Evolutionary conservation across 1,140 invertebrate genomes (phyloP), one percentile per base, ranked within the genome.

Genomic region (Mesaphorura yosii): DNA sequence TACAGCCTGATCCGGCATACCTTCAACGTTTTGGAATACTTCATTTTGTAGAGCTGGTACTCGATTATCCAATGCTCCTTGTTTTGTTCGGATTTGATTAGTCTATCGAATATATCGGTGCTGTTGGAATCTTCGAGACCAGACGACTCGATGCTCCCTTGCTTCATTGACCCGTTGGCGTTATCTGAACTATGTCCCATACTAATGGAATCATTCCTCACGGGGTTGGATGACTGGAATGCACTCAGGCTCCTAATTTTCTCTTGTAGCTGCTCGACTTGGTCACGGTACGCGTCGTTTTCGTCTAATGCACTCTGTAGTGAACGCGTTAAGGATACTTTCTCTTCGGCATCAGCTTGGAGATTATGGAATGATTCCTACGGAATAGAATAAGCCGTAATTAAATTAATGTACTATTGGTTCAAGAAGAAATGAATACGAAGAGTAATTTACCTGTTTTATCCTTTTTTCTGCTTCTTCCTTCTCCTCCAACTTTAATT

Each of bases 31-130:
- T 55, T 58, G 19, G 51, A 54, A 31, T 58, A 55, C 51, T 58
- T 58, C 52, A 58, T 51, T 54, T 58, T 58, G 5, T 54, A 41
- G 14, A 58, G 48, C 38, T 58, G 51, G 48, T 54, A 58, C 27
- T 58, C 57, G 10, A 58, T 17, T 49, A 51, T 48, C 37, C 48
- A 51, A 46, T 51, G 48, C 51, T 58, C 57, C 37, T 41, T 50
- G 28, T 50, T 31, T 51, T 58, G 57, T 38, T 51, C 48, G 3
- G 57, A 51, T 20, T 28, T 40, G 28, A 42, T 58, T 26, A 58
- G 41, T 38, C 55, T 58, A 14, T 48, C 48, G 1, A 55, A 26
- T 27, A 51, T 27, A 40, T 34, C 25, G 29, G 46, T 47, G n/a
- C 31, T n/a, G 10, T 34, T n/a, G 10, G n/a, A 34, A 34, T 34